Evolutionary conservation across 1,140 invertebrate genomes (phyloP).

Genomic region (Archivesica marissinica): DNA sequence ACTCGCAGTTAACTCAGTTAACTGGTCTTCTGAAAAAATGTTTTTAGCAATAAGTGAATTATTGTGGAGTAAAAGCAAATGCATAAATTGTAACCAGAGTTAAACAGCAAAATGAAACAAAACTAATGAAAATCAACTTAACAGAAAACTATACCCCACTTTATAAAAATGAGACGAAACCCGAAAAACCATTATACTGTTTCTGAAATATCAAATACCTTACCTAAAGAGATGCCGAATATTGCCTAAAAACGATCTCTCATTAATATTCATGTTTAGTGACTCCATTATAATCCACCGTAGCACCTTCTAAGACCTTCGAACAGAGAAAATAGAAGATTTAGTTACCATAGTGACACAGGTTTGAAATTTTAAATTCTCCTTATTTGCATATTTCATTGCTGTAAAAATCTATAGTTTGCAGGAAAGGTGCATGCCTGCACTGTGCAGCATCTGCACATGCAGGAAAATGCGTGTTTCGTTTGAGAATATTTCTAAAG

Average conservation of each 20-base stretch:
- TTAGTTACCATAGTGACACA: constrained; percentile 36
- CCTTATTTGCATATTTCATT: constrained; percentile 51
- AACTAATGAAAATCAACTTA: neutral
- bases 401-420: constrained; percentile 44
- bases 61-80: neutral
- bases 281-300: neutral
- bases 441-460: neutral
- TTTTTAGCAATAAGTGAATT: neutral
- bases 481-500: too few species aligned
- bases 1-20: too few species aligned
- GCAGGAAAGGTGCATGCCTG: constrained; percentile 30
- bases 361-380: constrained; percentile 45
- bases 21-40: too few species aligned
- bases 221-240: constrained; percentile 43
- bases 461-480: constrained; percentile 25
- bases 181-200: too few species aligned
- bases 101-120: neutral
- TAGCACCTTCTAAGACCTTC: constrained; percentile 22
- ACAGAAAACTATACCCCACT: neutral
- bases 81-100: neutral
- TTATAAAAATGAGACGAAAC: too few species aligned
- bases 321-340: constrained; percentile 45
- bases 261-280: constrained; percentile 38
- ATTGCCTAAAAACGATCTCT: constrained; percentile 32
- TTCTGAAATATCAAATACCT: constrained; percentile 12